Conservation (phyloP, 1,140 invertebrate genomes). For the Drosophila tropicalis region DNA sequence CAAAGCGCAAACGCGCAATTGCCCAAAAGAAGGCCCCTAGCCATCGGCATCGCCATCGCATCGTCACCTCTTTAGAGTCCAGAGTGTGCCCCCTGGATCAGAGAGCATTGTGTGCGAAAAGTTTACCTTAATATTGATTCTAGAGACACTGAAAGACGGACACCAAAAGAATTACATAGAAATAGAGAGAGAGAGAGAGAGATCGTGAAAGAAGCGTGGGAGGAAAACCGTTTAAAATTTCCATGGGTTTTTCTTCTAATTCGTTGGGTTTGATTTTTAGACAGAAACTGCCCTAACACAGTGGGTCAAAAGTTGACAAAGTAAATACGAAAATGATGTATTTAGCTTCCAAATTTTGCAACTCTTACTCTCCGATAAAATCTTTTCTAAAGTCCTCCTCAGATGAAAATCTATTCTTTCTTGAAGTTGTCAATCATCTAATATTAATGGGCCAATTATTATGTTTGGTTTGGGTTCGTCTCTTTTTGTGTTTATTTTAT, state of each 20-base stretch:
- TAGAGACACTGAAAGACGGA: slow-evolving; percentile 31
- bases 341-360: no score
- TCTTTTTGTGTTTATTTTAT: background rate
- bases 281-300: slow-evolving; percentile 23
- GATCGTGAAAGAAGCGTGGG: background rate
- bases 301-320: slow-evolving; percentile 12
- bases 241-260: slow-evolving; percentile 27
- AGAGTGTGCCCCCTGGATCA: slow-evolving; percentile 13
- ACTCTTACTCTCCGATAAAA: no score
- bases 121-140: background rate
- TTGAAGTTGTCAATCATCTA: background rate
- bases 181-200: slow-evolving; percentile 8
- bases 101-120: slow-evolving; percentile 17
- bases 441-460: background rate
- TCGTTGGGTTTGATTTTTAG: slow-evolving; percentile 26
- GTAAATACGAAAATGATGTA: no score
- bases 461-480: background rate
- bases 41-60: slow-evolving; percentile 2
- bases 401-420: no score
- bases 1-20: slow-evolving; percentile 77
- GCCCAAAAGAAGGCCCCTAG: slow-evolving; percentile 48
- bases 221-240: background rate
- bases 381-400: background rate
- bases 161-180: background rate
- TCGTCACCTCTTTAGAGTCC: slow-evolving; percentile 23